These are phyloP conservation scores for Bombus sibiricus DNA, from an alignment of 1,140 invertebrate species.

Conservation along the genomic window DNA sequence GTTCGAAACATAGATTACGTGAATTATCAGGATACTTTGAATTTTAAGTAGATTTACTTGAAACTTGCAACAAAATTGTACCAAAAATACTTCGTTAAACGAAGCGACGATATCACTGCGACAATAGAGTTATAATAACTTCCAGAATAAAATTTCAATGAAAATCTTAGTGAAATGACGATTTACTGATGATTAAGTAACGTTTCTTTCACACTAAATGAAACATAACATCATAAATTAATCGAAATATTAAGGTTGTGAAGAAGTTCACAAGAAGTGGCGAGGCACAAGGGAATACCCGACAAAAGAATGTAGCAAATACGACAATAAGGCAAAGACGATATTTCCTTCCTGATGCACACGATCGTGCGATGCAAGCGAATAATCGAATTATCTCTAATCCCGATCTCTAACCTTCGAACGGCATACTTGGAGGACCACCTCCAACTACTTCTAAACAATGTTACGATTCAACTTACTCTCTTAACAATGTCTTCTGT, in stretches of 20 bases:
- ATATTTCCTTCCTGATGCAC: neutral
- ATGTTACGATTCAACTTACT: constrained; percentile 80
- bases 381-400: neutral
- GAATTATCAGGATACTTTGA: neutral
- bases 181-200: too few species aligned
- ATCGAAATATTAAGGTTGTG: too few species aligned
- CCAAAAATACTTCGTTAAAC: too few species aligned
- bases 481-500: constrained; percentile 99
- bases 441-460: neutral
- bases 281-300: neutral
- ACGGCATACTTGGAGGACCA: neutral
- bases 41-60: neutral
- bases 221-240: too few species aligned
- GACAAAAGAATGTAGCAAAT: neutral
- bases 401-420: neutral
- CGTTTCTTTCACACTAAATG: too few species aligned
- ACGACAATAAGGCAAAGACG: neutral
- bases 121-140: too few species aligned
- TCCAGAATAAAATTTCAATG: too few species aligned
- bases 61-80: too few species aligned
- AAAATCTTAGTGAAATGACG: too few species aligned
- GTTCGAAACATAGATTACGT: neutral
- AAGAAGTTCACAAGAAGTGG: neutral
- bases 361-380: neutral
- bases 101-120: too few species aligned